Evolutionary conservation across 2,888 invertebrate species (phyloP).

Genomic region (Philereme transversata): DNA sequence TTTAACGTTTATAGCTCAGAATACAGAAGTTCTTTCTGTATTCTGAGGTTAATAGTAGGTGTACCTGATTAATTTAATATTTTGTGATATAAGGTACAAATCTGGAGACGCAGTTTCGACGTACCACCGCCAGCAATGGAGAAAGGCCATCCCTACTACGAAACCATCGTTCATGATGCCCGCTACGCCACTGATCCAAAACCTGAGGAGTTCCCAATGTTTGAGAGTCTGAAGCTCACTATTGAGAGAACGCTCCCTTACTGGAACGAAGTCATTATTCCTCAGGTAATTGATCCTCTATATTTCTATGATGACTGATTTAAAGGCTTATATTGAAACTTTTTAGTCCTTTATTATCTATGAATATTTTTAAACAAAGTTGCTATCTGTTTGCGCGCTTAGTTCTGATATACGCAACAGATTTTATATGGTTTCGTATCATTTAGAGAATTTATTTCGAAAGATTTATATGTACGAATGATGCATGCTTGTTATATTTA

Average conservation of each 20-base stretch:
- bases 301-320: too few species aligned
- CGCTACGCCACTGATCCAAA: slow-evolving; percentile 89
- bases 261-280: slow-evolving; percentile 93
- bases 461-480: too few species aligned
- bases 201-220: slow-evolving; percentile 90
- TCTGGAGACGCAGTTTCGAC: slow-evolving; percentile 94
- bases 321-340: too few species aligned
- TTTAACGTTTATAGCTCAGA: too few species aligned
- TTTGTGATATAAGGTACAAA: slow-evolving; percentile 84
- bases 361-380: too few species aligned
- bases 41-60: too few species aligned
- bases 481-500: not conserved
- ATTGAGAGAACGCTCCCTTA: slow-evolving; percentile 93
- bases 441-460: too few species aligned
- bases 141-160: slow-evolving; percentile 88
- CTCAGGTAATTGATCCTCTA: slow-evolving; percentile 69
- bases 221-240: slow-evolving; percentile 92
- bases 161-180: slow-evolving; percentile 89
- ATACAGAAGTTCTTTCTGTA: too few species aligned
- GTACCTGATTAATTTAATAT: not conserved
- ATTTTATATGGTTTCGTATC: too few species aligned
- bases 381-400: too few species aligned
- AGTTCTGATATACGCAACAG: too few species aligned
- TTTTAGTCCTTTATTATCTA: too few species aligned
- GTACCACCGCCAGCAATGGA: slow-evolving; percentile 93